Conservation (phyloP, 53 echinoderm and acorn worm species). For the Henricia sp. region DNA sequence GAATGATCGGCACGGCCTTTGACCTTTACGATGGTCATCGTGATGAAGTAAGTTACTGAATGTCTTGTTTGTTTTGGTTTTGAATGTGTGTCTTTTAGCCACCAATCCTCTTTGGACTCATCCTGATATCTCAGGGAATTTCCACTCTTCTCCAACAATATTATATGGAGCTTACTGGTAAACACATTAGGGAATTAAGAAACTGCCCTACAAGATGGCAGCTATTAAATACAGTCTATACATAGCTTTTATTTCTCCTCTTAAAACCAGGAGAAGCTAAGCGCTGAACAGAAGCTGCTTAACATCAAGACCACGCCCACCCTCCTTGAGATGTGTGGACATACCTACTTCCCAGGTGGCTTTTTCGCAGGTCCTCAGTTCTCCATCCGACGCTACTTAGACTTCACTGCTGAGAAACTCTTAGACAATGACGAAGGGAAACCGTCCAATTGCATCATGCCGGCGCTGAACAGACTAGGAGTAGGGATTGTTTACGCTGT, state of each 20-base stretch:
- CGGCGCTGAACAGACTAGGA: slow-evolving; percentile 66
- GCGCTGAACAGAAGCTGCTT: slow-evolving; percentile 76
- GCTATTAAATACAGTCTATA: no score
- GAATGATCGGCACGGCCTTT: slow-evolving; percentile 89
- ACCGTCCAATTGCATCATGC: slow-evolving; percentile 65
- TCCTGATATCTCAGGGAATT: no score
- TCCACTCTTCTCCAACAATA: no score
- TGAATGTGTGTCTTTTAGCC: no score
- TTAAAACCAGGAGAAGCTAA: slow-evolving; percentile 82
- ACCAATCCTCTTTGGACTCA: no score
- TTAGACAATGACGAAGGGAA: slow-evolving; percentile 65
- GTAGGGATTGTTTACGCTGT: slow-evolving; percentile 54
- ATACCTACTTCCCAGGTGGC: slow-evolving; percentile 83
- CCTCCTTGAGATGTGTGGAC: slow-evolving; percentile 74
- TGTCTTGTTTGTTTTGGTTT: no score
- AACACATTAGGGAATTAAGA: no score
- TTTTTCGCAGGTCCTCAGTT: slow-evolving; percentile 91
- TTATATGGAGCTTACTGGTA: no score
- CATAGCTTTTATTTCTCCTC: no score
- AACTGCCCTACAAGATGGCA: no score
- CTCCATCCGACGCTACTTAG: slow-evolving; percentile 83
- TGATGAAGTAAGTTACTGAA: slow-evolving; percentile 65
- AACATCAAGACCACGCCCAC: slow-evolving; percentile 76
- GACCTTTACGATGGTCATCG: slow-evolving; percentile 87
- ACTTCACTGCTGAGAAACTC: slow-evolving; percentile 80